Percentiles rank a stretch among this genome's conserved stretches.
Conservation (phyloP, 2,113 vertebrate species). For the Megatriorchis doriae region DNA sequence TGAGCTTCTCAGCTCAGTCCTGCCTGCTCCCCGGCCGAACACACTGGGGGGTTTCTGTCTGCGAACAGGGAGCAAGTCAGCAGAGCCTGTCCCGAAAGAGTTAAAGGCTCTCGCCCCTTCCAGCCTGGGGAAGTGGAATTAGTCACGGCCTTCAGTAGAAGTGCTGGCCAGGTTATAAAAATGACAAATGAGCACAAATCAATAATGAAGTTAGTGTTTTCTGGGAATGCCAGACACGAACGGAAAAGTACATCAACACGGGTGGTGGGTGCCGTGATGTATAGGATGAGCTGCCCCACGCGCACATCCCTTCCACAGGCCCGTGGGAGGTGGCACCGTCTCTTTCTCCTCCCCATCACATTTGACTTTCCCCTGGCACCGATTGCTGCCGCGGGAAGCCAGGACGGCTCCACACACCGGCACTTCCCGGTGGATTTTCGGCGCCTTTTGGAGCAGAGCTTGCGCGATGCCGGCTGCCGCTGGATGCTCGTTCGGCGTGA, state of each 20-base stretch:
- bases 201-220: conserved; percentile 48
- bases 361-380: neutral
- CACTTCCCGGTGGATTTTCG: neutral
- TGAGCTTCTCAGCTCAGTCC: neutral
- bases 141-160: conserved; percentile 47
- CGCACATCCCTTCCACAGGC: fast-evolving
- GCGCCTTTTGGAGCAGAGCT: neutral
- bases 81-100: neutral
- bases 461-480: fast-evolving
- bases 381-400: fast-evolving
- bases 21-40: neutral
- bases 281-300: neutral
- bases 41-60: neutral
- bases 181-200: conserved; percentile 46
- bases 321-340: neutral
- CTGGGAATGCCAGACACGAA: conserved; percentile 1
- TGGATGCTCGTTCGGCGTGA: fast-evolving
- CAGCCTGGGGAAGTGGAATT: conserved; percentile 45
- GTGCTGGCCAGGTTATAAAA: conserved; percentile 58
- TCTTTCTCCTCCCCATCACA: neutral
- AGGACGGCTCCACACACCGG: neutral
- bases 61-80: fast-evolving
- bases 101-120: neutral
- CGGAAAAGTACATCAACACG: neutral
- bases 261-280: neutral